A percentile compares a stretch with the other conserved stretches of the same genome.
Evolutionary conservation across 2,113 vertebrate genomes (phyloP).

Genomic region (Chitala chitala): DNA sequence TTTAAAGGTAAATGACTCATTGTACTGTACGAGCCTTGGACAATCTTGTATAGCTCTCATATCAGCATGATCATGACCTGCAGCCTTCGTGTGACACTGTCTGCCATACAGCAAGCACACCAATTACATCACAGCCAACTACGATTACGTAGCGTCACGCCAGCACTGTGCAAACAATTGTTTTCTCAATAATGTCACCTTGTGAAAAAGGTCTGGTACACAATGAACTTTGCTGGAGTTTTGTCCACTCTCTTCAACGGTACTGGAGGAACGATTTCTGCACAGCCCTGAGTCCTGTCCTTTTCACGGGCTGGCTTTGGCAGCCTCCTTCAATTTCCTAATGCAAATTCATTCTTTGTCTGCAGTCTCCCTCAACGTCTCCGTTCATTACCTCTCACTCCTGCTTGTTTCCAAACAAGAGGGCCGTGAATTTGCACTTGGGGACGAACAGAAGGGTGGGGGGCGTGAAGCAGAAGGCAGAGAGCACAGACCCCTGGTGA

Average conservation of each 20-base stretch:
- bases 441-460: neutral
- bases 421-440: neutral
- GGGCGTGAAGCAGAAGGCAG: neutral
- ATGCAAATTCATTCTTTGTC: slow-evolving; percentile 4
- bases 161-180: too few species aligned
- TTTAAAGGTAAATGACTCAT: too few species aligned
- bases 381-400: neutral
- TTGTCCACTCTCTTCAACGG: neutral
- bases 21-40: too few species aligned
- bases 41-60: too few species aligned
- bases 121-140: too few species aligned
- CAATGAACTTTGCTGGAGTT: neutral
- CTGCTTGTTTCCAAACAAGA: neutral
- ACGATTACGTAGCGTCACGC: too few species aligned
- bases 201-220: too few species aligned
- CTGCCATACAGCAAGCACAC: too few species aligned
- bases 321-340: slow-evolving; percentile 5
- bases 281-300: neutral
- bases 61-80: too few species aligned
- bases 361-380: neutral
- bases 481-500: neutral
- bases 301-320: neutral
- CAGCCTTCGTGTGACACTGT: too few species aligned
- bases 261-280: neutral
- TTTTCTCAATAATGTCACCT: too few species aligned